A percentile compares a stretch with the other conserved stretches of the same genome.
Evolutionary conservation across 2,113 vertebrate species (phyloP).

Genomic region (Prunella himalayana): DNA sequence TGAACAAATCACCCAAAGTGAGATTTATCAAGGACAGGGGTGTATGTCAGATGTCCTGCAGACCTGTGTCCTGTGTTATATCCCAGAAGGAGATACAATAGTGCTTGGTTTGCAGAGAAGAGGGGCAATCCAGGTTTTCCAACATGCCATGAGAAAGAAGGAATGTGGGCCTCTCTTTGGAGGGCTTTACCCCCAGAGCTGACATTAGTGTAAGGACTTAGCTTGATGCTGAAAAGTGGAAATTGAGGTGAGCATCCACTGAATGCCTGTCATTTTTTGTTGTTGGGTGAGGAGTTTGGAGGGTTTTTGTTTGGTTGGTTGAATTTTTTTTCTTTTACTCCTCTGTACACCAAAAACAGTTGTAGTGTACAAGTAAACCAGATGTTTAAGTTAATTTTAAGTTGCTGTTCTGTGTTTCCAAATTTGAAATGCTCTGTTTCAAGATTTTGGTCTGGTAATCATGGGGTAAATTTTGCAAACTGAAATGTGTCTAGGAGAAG

Average conservation of each 20-base stretch:
- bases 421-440: background rate
- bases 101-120: background rate
- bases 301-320: background rate
- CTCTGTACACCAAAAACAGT: background rate
- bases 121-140: background rate
- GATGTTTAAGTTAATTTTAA: background rate
- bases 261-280: background rate
- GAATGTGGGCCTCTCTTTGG: background rate
- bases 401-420: background rate
- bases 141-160: background rate
- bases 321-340: background rate
- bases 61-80: background rate
- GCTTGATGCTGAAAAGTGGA: background rate
- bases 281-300: background rate
- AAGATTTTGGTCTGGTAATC: background rate
- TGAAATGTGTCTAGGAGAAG: background rate
- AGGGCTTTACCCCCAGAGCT: background rate
- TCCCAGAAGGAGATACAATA: background rate
- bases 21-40: background rate
- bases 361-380: background rate
- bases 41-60: background rate
- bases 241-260: background rate
- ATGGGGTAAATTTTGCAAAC: background rate
- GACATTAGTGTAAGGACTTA: background rate
- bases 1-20: background rate